A percentile compares a stretch with the other conserved stretches of the same genome.
Evolutionary conservation across 2,888 invertebrate genomes (phyloP).

Genomic region (Pinctada fucata): DNA sequence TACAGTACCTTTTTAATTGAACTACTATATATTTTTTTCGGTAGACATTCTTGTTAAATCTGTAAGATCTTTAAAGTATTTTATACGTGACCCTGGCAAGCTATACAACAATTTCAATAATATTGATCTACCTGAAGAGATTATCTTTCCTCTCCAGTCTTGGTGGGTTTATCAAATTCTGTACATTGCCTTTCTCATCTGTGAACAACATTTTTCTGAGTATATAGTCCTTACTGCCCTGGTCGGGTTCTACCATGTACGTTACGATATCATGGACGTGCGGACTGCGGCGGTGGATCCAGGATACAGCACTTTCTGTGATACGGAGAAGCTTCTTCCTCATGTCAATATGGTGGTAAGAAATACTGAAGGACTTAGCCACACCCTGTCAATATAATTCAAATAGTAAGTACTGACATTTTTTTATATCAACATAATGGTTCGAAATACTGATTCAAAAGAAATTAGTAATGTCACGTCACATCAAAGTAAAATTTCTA

Average conservation of each 20-base stretch:
- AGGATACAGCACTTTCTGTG: conserved; percentile 74
- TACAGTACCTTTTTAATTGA: too few relatives aligned
- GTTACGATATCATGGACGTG: conserved; percentile 70
- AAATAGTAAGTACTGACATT: not conserved
- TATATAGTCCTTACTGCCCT: conserved; percentile 65
- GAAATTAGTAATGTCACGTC: too few relatives aligned
- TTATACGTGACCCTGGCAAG: too few relatives aligned
- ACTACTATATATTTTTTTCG: too few relatives aligned
- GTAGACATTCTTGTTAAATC: too few relatives aligned
- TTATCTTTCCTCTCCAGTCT: conserved; percentile 75
- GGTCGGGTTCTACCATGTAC: conserved; percentile 74
- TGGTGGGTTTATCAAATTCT: conserved; percentile 62
- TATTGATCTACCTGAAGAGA: conserved; percentile 69
- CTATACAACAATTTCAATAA: too few relatives aligned
- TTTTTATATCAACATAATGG: too few relatives aligned
- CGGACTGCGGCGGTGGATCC: conserved; percentile 74
- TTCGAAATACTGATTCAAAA: too few relatives aligned
- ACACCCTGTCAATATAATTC: conserved; percentile 66
- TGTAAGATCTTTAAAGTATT: too few relatives aligned
- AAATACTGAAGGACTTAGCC: conserved; percentile 75
- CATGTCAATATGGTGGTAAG: conserved; percentile 75
- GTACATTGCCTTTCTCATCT: conserved; percentile 66
- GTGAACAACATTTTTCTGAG: conserved; percentile 73
- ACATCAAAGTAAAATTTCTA: too few relatives aligned
- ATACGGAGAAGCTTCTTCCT: conserved; percentile 73